phyloP scores from a whole-genome alignment of 2,888 invertebrate genomes.

The Melanostoma scalare region DNA sequence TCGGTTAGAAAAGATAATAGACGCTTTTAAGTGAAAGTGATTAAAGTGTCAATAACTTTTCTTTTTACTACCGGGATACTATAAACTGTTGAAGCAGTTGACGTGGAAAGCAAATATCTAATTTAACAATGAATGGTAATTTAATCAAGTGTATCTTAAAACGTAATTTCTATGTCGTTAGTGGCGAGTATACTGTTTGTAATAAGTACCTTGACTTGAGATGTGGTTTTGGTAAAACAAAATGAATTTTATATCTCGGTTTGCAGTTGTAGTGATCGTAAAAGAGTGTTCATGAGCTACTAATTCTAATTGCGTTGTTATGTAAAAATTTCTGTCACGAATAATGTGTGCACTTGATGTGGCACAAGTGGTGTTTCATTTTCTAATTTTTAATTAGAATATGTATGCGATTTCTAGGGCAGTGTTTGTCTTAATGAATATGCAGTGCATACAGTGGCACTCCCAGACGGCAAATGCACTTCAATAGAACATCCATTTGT shows the following conservation, averaged over 20 bases:
- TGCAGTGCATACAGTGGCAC: constrained; percentile 16
- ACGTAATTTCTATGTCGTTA: constrained; percentile 17
- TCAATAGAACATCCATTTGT: constrained; percentile 26
- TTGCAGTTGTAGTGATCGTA: background rate
- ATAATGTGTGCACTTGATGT: constrained; percentile 30
- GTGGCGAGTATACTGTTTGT: constrained; percentile 22
- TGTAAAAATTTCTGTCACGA: constrained; percentile 51
- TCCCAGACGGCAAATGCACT: constrained; percentile 13
- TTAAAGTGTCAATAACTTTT: constrained; percentile 63
- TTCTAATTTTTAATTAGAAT: constrained; percentile 41
- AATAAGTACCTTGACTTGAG: constrained; percentile 4
- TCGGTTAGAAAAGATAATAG: background rate
- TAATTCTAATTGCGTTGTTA: constrained; percentile 9
- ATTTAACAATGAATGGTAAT: constrained; percentile 64
- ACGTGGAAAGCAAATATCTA: constrained; percentile 10
- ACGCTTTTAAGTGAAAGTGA: constrained; percentile 54
- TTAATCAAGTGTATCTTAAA: constrained; percentile 25
- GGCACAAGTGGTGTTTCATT: constrained; percentile 19
- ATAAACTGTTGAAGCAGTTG: constrained; percentile 5
- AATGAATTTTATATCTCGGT: constrained; percentile 5
- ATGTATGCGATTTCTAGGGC: constrained; percentile 44
- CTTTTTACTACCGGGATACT: background rate
- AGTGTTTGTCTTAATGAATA: constrained; percentile 10
- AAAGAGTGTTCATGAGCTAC: constrained; percentile 9
- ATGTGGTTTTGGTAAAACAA: constrained; percentile 10